A percentile compares a stretch with the other conserved stretches of the same genome.
Conservation (phyloP, 2,888 invertebrate genomes). For the Hydroisotoma schaefferi region DNA sequence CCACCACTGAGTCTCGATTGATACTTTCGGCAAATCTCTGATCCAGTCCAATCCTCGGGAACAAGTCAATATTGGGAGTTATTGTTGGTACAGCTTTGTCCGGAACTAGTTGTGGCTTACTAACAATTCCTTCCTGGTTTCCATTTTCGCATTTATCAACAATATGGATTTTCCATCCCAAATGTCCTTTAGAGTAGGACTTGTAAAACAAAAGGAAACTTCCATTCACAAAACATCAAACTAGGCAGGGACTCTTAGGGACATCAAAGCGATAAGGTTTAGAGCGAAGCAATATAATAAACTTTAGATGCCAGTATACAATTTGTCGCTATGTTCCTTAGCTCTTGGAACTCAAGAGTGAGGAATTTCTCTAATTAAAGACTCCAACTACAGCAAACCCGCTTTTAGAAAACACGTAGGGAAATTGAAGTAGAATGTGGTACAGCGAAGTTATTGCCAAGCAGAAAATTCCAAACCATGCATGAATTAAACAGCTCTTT, state of each 20-base stretch:
- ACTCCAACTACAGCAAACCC: not conserved
- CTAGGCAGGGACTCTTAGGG: too few species aligned
- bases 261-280: too few species aligned
- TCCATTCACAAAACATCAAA: too few species aligned
- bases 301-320: too few species aligned
- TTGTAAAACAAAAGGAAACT: constrained; percentile 55
- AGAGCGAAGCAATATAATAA: too few species aligned
- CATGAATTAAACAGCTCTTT: too few species aligned
- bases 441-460: too few species aligned
- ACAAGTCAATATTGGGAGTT: not conserved
- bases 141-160: constrained; percentile 70
- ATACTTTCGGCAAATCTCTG: constrained; percentile 4
- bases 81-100: not conserved
- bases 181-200: constrained; percentile 88
- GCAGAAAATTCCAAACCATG: too few species aligned
- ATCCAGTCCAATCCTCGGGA: not conserved
- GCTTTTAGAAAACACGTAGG: too few species aligned
- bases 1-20: not conserved
- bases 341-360: not conserved
- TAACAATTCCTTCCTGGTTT: not conserved
- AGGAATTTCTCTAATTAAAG: not conserved
- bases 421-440: too few species aligned
- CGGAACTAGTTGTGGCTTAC: not conserved
- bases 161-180: constrained; percentile 94
- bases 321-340: too few species aligned